phyloP scores from a whole-genome alignment of 2,113 vertebrate genomes.

The Papio anubis region DNA sequence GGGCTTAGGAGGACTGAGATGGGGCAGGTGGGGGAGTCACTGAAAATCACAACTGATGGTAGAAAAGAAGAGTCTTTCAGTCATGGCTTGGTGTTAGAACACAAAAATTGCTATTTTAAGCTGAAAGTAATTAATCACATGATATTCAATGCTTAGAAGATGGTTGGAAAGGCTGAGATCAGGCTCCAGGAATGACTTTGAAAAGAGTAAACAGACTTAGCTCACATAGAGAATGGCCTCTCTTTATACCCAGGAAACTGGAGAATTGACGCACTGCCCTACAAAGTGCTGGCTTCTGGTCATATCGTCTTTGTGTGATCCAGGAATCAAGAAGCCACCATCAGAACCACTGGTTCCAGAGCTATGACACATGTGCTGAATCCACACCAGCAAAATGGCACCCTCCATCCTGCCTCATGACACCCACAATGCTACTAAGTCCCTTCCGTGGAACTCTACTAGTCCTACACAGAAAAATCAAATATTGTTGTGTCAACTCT shows the following conservation, averaged over 20 bases:
- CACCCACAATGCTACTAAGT: not conserved
- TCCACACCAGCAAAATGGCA: not conserved
- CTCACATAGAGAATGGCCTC: rapidly evolving
- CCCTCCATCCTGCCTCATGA: not conserved
- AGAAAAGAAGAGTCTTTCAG: not conserved
- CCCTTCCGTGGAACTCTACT: not conserved
- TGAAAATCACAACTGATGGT: not conserved
- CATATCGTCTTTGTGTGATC: not conserved
- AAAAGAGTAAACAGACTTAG: not conserved
- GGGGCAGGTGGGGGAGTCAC: too few species aligned
- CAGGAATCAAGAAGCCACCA: not conserved
- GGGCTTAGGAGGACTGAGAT: not conserved
- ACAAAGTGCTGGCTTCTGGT: not conserved
- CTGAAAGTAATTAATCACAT: not conserved
- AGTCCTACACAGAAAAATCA: not conserved
- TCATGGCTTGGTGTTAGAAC: too few species aligned
- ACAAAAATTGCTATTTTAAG: not conserved
- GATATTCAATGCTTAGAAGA: not conserved
- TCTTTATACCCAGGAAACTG: not conserved
- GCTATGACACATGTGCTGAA: not conserved
- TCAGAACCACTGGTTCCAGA: not conserved
- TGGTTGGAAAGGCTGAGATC: not conserved
- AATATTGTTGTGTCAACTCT: not conserved
- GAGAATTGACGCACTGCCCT: not conserved
- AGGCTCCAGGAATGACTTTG: not conserved